phyloP scores from a whole-genome alignment of 2,797 vertebrate species.

The Trachops cirrhosus region DNA sequence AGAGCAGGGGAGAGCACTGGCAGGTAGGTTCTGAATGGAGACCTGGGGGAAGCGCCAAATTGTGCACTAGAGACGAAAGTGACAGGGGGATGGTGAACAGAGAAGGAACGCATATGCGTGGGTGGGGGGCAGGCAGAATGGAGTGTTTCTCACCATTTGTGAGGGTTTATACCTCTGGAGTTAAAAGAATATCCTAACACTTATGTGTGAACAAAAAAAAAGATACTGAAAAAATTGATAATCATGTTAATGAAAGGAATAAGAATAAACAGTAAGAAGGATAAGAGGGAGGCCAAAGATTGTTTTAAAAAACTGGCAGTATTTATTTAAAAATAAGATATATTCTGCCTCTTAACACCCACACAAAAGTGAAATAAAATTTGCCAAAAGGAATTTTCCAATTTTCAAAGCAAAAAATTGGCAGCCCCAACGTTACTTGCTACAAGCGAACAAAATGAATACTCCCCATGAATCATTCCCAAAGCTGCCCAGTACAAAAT shows the following conservation, averaged over 20 bases:
- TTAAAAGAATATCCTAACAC: not conserved
- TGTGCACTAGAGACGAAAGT: not conserved
- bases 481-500: not conserved
- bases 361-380: constrained; percentile 48
- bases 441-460: constrained; percentile 53
- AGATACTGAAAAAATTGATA: not conserved
- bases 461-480: constrained; percentile 15
- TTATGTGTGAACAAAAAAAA: not conserved
- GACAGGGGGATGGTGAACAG: not conserved
- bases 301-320: not conserved
- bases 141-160: not conserved
- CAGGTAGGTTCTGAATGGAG: not conserved
- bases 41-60: not conserved
- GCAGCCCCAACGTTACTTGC: constrained; percentile 43
- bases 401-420: constrained; percentile 51
- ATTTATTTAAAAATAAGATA: constrained; percentile 29
- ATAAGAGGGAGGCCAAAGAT: not conserved
- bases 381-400: constrained; percentile 46
- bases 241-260: not conserved
- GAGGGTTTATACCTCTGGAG: not conserved
- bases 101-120: not conserved
- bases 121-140: not conserved
- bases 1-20: not conserved
- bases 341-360: constrained; percentile 13
- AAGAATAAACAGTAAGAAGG: not conserved